Evolutionary conservation across 2,797 vertebrate species (phyloP).

Genomic region (Hoplostethus mediterraneus): DNA sequence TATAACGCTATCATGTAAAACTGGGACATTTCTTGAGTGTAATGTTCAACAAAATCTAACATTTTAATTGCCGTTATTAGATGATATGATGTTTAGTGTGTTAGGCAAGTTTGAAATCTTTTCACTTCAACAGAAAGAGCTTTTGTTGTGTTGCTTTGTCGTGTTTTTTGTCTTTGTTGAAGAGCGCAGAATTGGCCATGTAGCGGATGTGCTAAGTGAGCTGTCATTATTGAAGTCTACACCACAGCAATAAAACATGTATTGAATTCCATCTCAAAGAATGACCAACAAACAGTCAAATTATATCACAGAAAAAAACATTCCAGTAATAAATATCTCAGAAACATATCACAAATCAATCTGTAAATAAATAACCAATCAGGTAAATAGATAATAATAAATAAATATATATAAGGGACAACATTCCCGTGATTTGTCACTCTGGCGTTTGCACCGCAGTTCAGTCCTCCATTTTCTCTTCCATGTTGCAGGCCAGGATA

Average conservation of each 20-base stretch:
- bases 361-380: conserved; percentile 67
- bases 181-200: conserved; percentile 7
- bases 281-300: conserved; percentile 49
- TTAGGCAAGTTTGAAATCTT: conserved; percentile 42
- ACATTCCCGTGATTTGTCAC: conserved; percentile 47
- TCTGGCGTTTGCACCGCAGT: conserved; percentile 42
- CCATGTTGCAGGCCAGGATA: conserved; percentile 30
- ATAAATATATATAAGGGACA: conserved; percentile 58
- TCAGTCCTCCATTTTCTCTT: conserved; percentile 31
- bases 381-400: conserved; percentile 72
- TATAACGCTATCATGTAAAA: conserved; percentile 41
- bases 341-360: conserved; percentile 61
- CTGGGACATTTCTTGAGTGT: conserved; percentile 33
- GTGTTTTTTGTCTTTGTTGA: conserved; percentile 11
- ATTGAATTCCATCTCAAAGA: conserved; percentile 41
- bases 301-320: conserved; percentile 41
- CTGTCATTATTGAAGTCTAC: conserved; percentile 35
- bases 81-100: conserved; percentile 20
- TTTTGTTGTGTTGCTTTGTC: conserved; percentile 11
- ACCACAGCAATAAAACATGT: conserved; percentile 60
- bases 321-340: conserved; percentile 66
- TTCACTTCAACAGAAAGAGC: conserved; percentile 29
- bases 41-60: conserved; percentile 42
- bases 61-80: conserved; percentile 25
- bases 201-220: conserved; percentile 9